Evolutionary conservation across 2,888 invertebrate genomes (phyloP), one percentile per base, ranked within the genome.

Genomic region (Micoletzkya japonica): DNA sequence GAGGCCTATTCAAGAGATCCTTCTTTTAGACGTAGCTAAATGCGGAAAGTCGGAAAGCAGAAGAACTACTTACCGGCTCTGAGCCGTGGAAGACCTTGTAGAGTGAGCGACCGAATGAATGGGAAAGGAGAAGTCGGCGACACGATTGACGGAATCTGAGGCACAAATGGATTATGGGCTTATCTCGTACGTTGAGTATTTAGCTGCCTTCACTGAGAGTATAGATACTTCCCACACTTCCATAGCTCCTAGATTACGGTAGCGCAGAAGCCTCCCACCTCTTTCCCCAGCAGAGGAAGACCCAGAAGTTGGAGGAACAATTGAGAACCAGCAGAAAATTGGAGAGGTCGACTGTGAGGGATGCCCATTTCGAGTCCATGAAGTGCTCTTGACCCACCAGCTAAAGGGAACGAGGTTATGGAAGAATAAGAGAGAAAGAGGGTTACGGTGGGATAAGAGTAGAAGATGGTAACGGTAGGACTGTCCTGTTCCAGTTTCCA

Each of bases 241-340:
- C 17, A 10, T 39, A 72, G 66, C 37, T 72, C 71, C 39, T 68
- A 39, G 74, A 75, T 32, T 70, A 28, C 14, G 26, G 6, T 36
- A 28, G 10, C n/a, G 60, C 24, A 59, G 39, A 24, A 71, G 58
- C 24, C 64, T 69, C 2, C 70, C 82, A 83, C n/a, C 84, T 74
- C 72, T 81, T 81, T 24, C 84, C 84, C 78, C 81, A 84, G n/a
- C 83, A 75, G 32, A 84, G 74, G 73, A 84, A 84, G 24, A 84
- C 81, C 82, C 82, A 84, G 70, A 84, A 84, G 71, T 84, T 84
- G 30, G 81, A 80, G 32, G 83, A 81, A 72, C 84, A 84, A 61
- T 84, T 84, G 59, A 84, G 74, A 6, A 84, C 84, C 24, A 84
- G 75, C 17, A 84, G 74, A 70, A 84, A 83, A 66, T 84, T 84